Base-by-base conservation (phyloP, 2,113 vertebrate species). In the Microcebus lehilahytsara region DNA sequence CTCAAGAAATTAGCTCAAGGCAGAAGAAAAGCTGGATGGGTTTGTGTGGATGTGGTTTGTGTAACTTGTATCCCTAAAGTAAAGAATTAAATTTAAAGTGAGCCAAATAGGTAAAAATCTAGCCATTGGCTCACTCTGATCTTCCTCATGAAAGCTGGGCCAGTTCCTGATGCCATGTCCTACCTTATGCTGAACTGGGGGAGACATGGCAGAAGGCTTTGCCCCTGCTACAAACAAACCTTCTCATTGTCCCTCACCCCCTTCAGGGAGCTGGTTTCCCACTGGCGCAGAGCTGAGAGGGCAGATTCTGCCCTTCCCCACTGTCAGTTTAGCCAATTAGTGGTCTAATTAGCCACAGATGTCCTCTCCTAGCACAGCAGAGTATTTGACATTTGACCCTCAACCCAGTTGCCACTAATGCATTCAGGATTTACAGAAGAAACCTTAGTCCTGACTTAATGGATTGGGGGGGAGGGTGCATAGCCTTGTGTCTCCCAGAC, bases 331-430 rank as follows among this genome's bases (percentile, higher is more conserved):
- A 67, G 95, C 60, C 97, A 97, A 80, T 96, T 90, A 90, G 96
- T 49, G 83, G 89, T 93, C 93, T 98, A 86, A 96, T 97, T 91
- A 96, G 94, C 95, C 93, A 77, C 97, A 96, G 95, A 97, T 77
- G 93, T 96, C 93, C 78, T 93, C 80, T 75, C 64, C 79, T 92
- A 91, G 56, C 92, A 89, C 86, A 72, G 86, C 40, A 23, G 72
- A 85, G 77, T 79, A 62, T 87, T 34, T 98, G 97, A 97, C 96
- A 96, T 92, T 74, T 96, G 97, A 97, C 96, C 96, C 95, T 95
- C 86, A 94, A 71, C 85, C 72, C 81, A 84, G 96, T 6, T 53
- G 72, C 93, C 96, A 93, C 85, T 97, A 97, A 96, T 97, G 93
- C 80, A 96, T 53, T 85, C 85, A 89, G 95, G 85, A 93, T 91